Percentiles rank a stretch among this genome's conserved stretches.
phyloP scores from a whole-genome alignment of 2,888 invertebrate genomes.

The Yponomeuta malinellus region DNA sequence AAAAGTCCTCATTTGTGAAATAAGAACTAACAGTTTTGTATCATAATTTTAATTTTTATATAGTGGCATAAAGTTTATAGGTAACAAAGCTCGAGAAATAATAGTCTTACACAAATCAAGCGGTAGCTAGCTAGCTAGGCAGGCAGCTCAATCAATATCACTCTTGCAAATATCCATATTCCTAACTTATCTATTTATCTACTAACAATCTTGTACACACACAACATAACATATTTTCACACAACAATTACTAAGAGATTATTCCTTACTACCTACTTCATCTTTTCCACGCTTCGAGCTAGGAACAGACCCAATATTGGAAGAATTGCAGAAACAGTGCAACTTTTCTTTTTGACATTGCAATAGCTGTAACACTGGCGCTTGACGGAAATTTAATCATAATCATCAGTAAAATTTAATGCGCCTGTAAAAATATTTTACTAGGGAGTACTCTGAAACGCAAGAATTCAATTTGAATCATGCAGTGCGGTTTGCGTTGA shows the following conservation, averaged over 20 bases:
- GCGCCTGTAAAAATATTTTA: too few species aligned
- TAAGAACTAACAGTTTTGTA: conserved; percentile 22
- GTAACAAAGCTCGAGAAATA: conserved; percentile 25
- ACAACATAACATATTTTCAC: not conserved
- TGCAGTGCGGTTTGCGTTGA: too few species aligned
- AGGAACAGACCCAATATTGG: too few species aligned
- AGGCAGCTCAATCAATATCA: not conserved
- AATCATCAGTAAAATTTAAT: too few species aligned
- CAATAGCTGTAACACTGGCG: too few species aligned
- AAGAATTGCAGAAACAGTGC: too few species aligned
- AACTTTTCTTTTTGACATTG: too few species aligned
- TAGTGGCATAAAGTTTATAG: conserved; percentile 31
- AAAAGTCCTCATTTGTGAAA: conserved; percentile 15
- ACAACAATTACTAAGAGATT: not conserved
- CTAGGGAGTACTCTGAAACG: too few species aligned
- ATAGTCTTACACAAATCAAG: conserved; percentile 52
- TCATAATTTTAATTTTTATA: conserved; percentile 73
- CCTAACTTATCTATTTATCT: not conserved
- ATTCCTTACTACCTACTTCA: too few species aligned
- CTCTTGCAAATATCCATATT: not conserved
- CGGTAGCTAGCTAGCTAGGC: not conserved
- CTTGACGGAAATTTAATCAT: too few species aligned
- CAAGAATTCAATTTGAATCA: too few species aligned
- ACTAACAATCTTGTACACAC: not conserved
- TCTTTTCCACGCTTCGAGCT: too few species aligned